Evolutionary conservation across 2,797 vertebrate species (phyloP).

Genomic region (Octomys mimax): DNA sequence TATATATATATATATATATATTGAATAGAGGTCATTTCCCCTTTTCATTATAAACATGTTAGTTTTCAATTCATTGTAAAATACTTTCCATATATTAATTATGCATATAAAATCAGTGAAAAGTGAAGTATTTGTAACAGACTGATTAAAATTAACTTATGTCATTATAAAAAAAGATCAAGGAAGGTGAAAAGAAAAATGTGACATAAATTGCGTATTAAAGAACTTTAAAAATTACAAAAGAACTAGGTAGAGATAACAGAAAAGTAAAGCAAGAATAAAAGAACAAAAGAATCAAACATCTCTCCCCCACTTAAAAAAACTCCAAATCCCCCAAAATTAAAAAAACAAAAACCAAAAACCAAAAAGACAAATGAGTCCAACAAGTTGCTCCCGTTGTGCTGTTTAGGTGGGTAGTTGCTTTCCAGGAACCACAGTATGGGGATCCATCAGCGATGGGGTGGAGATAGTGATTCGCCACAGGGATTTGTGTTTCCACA

Average conservation of each 20-base stretch:
- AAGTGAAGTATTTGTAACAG: conserved; percentile 1
- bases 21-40: background rate
- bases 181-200: background rate
- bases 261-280: background rate
- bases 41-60: background rate
- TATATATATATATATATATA: background rate
- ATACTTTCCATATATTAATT: conserved; percentile 23
- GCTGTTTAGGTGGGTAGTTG: background rate
- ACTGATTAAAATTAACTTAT: conserved; percentile 26
- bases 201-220: background rate
- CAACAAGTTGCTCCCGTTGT: background rate
- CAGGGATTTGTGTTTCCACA: background rate
- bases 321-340: background rate
- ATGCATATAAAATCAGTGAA: conserved; percentile 6
- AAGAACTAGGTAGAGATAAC: background rate
- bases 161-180: background rate
- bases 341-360: background rate
- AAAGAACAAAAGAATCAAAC: background rate
- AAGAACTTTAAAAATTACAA: background rate
- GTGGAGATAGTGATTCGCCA: background rate
- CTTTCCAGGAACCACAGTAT: background rate
- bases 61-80: background rate
- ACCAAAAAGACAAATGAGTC: background rate
- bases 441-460: background rate
- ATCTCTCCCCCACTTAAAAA: background rate